Conservation (phyloP, 2,113 vertebrate species). For the Sturnira hondurensis region DNA sequence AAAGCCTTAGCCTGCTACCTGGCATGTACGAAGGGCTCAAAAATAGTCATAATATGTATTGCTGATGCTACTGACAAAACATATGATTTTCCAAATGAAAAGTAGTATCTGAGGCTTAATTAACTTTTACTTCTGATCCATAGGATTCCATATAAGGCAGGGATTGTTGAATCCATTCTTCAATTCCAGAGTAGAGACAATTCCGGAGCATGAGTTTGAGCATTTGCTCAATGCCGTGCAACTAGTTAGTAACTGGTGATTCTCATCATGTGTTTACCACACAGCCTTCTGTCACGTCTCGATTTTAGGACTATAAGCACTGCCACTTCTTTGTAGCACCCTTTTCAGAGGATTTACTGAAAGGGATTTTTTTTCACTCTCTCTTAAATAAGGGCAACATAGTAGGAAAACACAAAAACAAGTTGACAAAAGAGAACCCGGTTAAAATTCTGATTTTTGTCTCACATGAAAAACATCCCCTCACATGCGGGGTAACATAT, state of each 20-base stretch:
- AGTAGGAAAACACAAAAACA: not conserved
- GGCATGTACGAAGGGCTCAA: not conserved
- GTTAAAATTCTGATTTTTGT: not conserved
- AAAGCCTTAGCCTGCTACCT: not conserved
- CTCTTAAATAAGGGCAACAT: not conserved
- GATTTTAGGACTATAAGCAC: not conserved
- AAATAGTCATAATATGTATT: not conserved
- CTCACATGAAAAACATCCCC: not conserved
- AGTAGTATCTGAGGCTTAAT: not conserved
- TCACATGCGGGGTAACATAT: fast-evolving
- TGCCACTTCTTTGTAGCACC: not conserved
- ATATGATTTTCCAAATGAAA: not conserved
- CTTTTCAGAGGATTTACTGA: not conserved
- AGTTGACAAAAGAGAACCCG: not conserved
- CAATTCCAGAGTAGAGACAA: not conserved
- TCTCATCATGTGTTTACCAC: not conserved
- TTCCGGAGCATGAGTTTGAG: not conserved
- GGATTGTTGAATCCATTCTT: not conserved
- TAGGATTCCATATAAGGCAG: not conserved
- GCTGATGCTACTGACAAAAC: not conserved
- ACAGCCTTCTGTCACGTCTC: fast-evolving
- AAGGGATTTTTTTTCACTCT: not conserved
- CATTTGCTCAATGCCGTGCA: not conserved
- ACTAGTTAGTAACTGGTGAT: not conserved
- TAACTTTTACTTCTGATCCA: not conserved